Conservation (phyloP, 2,113 vertebrate genomes). For the Notarius lentiginosus region DNA sequence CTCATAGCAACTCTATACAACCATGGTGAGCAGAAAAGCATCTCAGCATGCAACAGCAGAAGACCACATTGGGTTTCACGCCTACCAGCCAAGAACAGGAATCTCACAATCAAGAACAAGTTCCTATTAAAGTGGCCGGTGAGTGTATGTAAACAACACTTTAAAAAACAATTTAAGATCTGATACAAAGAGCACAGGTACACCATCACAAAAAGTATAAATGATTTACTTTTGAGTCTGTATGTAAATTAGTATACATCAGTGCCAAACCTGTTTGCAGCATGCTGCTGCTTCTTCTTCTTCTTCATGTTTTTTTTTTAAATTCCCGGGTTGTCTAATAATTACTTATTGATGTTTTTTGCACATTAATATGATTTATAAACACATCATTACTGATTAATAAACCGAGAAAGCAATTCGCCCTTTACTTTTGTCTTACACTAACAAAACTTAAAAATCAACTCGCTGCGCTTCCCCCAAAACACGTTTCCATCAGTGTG, state of each 20-base stretch:
- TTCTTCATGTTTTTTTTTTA: constrained; percentile 41
- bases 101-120: too few species aligned
- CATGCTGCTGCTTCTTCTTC: constrained; percentile 59
- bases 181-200: neutral
- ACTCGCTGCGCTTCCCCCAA: neutral
- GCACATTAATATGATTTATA: neutral
- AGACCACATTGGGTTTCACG: too few species aligned
- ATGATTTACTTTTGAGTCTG: neutral
- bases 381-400: neutral
- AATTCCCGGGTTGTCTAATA: neutral
- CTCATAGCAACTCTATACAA: too few species aligned
- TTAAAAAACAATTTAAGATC: too few species aligned
- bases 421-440: neutral
- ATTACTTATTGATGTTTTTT: neutral
- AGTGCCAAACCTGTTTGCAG: constrained; percentile 60
- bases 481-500: constrained; percentile 9
- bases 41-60: too few species aligned
- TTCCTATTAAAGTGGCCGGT: too few species aligned
- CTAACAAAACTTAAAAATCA: neutral
- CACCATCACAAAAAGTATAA: neutral
- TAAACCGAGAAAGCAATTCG: neutral
- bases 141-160: too few species aligned
- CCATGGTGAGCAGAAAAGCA: too few species aligned
- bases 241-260: too few species aligned
- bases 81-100: too few species aligned